Conservation (phyloP, 2,797 vertebrate genomes). For the Helicolenus hilgendorfi region DNA sequence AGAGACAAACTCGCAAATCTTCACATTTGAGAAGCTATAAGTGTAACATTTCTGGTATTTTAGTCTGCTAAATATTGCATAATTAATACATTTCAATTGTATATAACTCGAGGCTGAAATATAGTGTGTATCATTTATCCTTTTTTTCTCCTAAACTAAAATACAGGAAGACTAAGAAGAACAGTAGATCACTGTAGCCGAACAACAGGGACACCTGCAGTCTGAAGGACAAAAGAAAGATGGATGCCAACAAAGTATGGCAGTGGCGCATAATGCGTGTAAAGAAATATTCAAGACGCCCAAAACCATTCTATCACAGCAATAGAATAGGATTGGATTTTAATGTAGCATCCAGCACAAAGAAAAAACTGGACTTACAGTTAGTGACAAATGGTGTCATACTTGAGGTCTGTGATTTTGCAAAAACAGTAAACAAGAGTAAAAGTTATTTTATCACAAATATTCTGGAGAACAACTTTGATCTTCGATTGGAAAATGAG, state of each 20-base stretch:
- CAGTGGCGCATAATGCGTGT: slow-evolving; percentile 31
- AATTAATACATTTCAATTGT: not conserved
- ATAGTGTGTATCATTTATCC: not conserved
- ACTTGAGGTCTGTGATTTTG: slow-evolving; percentile 50
- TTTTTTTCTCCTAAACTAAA: not conserved
- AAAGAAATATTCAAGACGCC: not conserved
- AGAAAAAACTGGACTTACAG: slow-evolving; percentile 20
- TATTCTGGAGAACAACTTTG: slow-evolving; percentile 52
- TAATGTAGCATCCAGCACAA: not conserved
- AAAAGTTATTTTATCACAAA: slow-evolving; percentile 17
- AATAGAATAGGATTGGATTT: slow-evolving; percentile 26
- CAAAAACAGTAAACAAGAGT: not conserved
- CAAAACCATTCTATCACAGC: slow-evolving; percentile 26
- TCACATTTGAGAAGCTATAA: not conserved
- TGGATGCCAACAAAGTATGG: slow-evolving; percentile 41
- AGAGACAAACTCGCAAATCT: not conserved
- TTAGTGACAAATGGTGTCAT: slow-evolving; percentile 37
- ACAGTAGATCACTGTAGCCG: not conserved
- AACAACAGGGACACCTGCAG: not conserved
- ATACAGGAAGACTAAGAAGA: slow-evolving; percentile 9
- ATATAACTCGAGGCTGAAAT: not conserved
- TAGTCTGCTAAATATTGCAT: not conserved
- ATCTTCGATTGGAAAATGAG: slow-evolving; percentile 41
- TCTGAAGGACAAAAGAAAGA: not conserved
- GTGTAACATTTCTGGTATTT: not conserved